Percentiles rank a stretch among this genome's conserved stretches.
Conservation (phyloP, 2,888 invertebrate genomes). For the Drosophila tripunctata region DNA sequence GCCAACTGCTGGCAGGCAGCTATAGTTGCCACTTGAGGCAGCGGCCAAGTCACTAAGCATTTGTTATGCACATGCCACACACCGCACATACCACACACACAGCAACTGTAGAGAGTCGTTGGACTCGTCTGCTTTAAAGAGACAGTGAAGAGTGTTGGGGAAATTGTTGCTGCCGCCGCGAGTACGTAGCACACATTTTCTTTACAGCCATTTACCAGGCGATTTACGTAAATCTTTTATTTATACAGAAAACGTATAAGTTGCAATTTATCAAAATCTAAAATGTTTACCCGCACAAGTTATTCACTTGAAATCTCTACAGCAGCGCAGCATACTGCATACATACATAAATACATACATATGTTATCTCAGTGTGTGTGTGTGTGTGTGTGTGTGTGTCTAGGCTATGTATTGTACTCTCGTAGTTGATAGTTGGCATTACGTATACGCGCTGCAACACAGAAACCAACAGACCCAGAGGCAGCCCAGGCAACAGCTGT, state of each 20-base stretch:
- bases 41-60: constrained; percentile 72
- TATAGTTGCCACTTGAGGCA: constrained; percentile 15
- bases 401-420: constrained; percentile 11
- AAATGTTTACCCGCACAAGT: constrained; percentile 82
- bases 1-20: background rate
- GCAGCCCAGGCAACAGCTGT: constrained; percentile 71
- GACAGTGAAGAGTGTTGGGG: background rate
- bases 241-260: constrained; percentile 81
- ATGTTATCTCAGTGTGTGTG: constrained; percentile 7
- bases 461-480: constrained; percentile 52
- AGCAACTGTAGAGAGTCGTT: constrained; percentile 28
- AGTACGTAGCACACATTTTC: constrained; percentile 68
- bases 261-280: constrained; percentile 81
- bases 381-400: constrained; percentile 13
- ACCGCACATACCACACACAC: constrained; percentile 43
- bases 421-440: constrained; percentile 49
- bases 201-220: constrained; percentile 81
- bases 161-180: constrained; percentile 26
- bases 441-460: constrained; percentile 71
- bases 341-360: constrained; percentile 21
- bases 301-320: constrained; percentile 81
- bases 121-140: constrained; percentile 23
- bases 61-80: constrained; percentile 70
- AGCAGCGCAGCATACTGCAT: constrained; percentile 51
- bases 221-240: constrained; percentile 80